Evolutionary conservation across 2,113 vertebrate genomes (phyloP), one percentile per base, ranked within the genome.

Genomic region (Psittacus erithacus): DNA sequence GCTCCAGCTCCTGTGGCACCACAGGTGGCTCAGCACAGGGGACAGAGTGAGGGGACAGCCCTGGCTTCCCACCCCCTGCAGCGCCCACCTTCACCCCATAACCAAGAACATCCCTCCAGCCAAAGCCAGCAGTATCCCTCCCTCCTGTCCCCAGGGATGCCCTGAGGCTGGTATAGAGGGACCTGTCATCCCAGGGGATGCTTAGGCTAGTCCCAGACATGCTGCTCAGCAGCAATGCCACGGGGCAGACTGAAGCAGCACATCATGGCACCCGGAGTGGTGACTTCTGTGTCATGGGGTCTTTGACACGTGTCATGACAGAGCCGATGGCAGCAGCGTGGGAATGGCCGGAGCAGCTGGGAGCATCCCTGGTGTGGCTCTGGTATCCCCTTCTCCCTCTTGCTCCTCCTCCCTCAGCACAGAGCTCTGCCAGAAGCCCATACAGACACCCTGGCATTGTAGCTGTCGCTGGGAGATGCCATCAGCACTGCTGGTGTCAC

Each of bases 1-100:
- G 97, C 87, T 99, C 99, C 94, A 98, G 82, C 75, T 99, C 99
- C 99, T 99, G 97, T 6, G 11, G 44, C 1, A 0, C 82, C 67
- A 3, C 22, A 89, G 52, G 70, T 22, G 20, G 94, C 82, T 76
- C 96, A 12, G 87, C 80, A 73, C 49, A 79, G 71, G 50, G 46
- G 6, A 47, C 28, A 86, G 43, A 63, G 44, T 82, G 49, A 90
- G 38, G 33, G 41, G 16, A 19, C 19, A 57, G 50, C 27, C 43
- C 29, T 10, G 63, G 41, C 20, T 76, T 63, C 39, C 35, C 28
- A 74, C 28, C 12, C 47, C 14, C 20, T 44, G 19, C 9, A 44
- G 55, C 19, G 43, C 28, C 38, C 52, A 82, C 39, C 22, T 47
- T 46, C 16, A 14, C 7, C 29, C 57, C 33, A 23, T 10, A 81